Percentiles rank a stretch among this genome's conserved stretches.
Conservation (phyloP, 2,888 invertebrate species). For the Amblyteles armatorius region DNA sequence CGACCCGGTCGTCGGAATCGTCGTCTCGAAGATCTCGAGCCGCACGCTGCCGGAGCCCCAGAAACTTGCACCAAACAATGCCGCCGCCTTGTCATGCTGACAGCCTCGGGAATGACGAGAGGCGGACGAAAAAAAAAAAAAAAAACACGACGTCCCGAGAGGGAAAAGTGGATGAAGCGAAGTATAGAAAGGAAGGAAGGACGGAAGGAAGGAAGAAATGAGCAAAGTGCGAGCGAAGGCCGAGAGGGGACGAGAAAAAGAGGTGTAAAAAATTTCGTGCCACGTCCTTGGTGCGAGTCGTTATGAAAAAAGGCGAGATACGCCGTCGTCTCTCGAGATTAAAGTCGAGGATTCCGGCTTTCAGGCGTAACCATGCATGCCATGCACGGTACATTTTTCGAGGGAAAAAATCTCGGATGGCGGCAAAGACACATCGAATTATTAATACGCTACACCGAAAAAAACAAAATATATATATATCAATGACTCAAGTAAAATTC, state of each 20-base stretch:
- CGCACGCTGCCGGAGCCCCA: conserved; percentile 9
- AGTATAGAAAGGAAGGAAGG: conserved; percentile 8
- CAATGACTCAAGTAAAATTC: too few relatives aligned
- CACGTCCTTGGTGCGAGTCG: conserved; percentile 30
- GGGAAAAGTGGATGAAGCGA: not conserved
- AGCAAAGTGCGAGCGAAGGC: conserved; percentile 14
- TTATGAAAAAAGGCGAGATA: conserved; percentile 43
- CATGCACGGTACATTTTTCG: not conserved
- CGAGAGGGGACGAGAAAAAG: not conserved
- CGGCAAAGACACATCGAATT: not conserved
- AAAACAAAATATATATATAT: too few relatives aligned
- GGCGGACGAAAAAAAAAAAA: conserved; percentile 3
- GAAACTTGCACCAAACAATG: conserved; percentile 66
- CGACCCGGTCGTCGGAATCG: conserved; percentile 30
- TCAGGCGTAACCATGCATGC: not conserved
- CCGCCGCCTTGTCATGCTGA: conserved; percentile 58
- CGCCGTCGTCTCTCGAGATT: conserved; percentile 43
- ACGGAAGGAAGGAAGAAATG: conserved; percentile 28
- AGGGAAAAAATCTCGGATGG: not conserved
- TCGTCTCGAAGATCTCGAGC: conserved; percentile 29
- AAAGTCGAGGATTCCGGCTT: conserved; percentile 19
- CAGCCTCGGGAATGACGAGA: conserved; percentile 35
- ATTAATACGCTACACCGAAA: not conserved
- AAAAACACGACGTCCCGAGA: not conserved
- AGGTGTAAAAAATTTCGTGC: conserved; percentile 26